Evolutionary conservation across 2,797 vertebrate genomes (phyloP).

Genomic region (Cuculus canorus): DNA sequence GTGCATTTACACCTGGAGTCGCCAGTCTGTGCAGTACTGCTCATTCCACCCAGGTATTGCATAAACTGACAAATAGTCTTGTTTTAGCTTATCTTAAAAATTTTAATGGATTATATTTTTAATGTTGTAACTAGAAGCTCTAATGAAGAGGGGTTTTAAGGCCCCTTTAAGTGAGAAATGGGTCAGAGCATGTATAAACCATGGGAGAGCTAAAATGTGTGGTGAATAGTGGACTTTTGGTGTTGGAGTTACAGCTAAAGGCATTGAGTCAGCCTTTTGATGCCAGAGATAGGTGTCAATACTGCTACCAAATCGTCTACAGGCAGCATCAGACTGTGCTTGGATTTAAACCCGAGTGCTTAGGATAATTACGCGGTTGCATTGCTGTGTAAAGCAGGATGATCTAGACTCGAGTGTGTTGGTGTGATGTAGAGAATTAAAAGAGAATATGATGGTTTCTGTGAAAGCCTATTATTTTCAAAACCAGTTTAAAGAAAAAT

Average conservation of each 20-base stretch:
- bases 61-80: neutral
- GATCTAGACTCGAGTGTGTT: neutral
- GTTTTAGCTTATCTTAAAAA: neutral
- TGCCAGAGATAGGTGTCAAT: neutral
- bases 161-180: neutral
- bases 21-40: neutral
- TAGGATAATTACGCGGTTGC: rapidly evolving
- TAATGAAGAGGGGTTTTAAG: neutral
- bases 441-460: neutral
- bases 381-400: neutral
- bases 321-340: neutral
- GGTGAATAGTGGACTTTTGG: neutral
- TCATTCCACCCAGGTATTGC: neutral
- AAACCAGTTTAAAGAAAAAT: neutral
- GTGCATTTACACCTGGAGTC: neutral
- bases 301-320: neutral
- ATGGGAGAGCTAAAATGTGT: neutral
- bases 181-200: neutral
- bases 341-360: neutral
- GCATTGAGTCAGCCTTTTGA: neutral
- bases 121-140: neutral
- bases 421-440: neutral
- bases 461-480: neutral
- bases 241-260: neutral
- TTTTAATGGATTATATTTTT: neutral